Evolutionary conservation across 2,113 vertebrate species (phyloP), one percentile per base, ranked within the genome.

Genomic region (Serinus canaria): DNA sequence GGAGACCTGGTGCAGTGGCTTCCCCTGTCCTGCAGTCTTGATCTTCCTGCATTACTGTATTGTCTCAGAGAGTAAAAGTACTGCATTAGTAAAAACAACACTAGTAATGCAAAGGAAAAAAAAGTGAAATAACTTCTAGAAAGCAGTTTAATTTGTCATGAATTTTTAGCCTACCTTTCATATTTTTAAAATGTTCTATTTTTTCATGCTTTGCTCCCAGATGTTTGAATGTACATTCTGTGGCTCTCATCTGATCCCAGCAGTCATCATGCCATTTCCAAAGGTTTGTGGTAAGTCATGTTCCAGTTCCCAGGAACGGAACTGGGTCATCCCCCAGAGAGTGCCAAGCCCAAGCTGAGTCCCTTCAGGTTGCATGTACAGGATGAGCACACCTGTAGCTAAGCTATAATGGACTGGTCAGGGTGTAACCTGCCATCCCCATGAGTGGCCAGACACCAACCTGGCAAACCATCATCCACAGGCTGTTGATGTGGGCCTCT

Each of bases 361-460:
- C 37, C 3, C 0, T 62, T 86, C 30, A 14, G 10, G 39, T 33
- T 43, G 35, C 9, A 9, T 1, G 1, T 11, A 8, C 5, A n/a
- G 56, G 16, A 33, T 49, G 23, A 58, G 4, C 5, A 10, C 17
- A 14, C 28, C 33, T 1, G 0, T 2, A 20, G 58, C 49, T 76
- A 9, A 77, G 23, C 30, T 53, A 23, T 53, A 13, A 16, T 5
- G 11, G 27, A 11, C 9, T 33, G 9, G 11, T 52, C 44, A 21
- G 25, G 7, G 30, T n/a, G 37, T 75, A 39, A 47, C 7, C 49
- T 62, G 35, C 33, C 20, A 30, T 33, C 33, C 28, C 39, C n/a
- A 8, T 12, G 30, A 35, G 44, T 7, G 50, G 33, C 4, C 3
- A 59, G 25, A 39, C 24, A 63, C 14, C 35, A 77, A 10, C 15